Base-by-base conservation (phyloP, 2,113 vertebrate genomes). In the Rhabdornis inornatus region DNA sequence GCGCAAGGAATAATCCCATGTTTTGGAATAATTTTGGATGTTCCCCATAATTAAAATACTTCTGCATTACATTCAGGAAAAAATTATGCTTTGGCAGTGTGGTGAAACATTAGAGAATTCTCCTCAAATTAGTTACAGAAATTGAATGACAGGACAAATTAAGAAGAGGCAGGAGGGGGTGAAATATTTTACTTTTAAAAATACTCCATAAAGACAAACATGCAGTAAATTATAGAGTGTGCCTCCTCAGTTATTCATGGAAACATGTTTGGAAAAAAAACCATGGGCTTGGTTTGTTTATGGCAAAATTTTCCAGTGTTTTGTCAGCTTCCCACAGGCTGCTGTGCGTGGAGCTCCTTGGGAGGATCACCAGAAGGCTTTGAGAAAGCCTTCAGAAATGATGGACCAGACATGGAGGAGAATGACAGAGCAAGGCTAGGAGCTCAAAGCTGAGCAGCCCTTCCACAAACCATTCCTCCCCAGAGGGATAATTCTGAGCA, bases 131-230 rank as follows among this genome's bases (percentile, higher is more conserved):
- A 91, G 81, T 89, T 92, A 81, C 92, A 97, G 95, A 81, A 89
- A 86, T 75, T 94, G 95, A 97, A 83, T 93, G 86, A 90, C n/a
- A 90, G 56, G 83, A 63, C 60, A 96, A 93, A 94, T 90, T 83
- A 84, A 75, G 80, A 80, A 63, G 53, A 91, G 44, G 47, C 35
- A 65, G 80, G 69, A 94, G 66, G 59, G 80, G 15, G n/a, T 87
- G 64, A 97, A 95, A 91, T 87, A 81, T 78, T 95, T 96, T 94
- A 63, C n/a, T 78, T 95, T 95, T 33, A 25, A 95, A 95, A 91
- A 83, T 84, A 68, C 23, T 57, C 50, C 31, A 49, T 90, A 57
- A 87, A 90, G 91, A 80, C 30, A 86, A 91, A 57, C 68, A 83
- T 35, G 47, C 56, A 70, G 65, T 90, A 95, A 95, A 96, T 95